Percentiles rank a stretch among this genome's conserved stretches.
phyloP scores from a whole-genome alignment of 1,140 invertebrate genomes.

The Solen grandis region DNA sequence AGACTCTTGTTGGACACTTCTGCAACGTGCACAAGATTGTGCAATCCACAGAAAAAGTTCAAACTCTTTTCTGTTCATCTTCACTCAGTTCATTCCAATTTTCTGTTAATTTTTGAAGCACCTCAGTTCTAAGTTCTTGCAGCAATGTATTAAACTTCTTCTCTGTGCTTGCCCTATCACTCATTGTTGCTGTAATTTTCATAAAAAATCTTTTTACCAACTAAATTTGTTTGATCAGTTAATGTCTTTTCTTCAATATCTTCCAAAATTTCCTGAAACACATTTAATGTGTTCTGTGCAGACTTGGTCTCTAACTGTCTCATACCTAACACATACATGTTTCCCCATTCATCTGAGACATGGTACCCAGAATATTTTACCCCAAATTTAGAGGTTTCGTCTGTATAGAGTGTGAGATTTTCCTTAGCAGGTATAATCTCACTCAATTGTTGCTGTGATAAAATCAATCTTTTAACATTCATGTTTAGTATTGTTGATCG shows the following conservation, averaged over 20 bases:
- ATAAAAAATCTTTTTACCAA: slow-evolving; percentile 29
- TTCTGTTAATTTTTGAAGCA: slow-evolving; percentile 28
- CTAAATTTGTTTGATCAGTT: neutral
- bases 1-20: slow-evolving; percentile 22
- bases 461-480: slow-evolving; percentile 34
- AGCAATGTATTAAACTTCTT: slow-evolving; percentile 40
- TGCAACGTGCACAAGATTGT: slow-evolving; percentile 48
- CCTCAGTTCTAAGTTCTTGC: slow-evolving; percentile 21
- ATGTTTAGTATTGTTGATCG: slow-evolving; percentile 35
- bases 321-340: slow-evolving; percentile 49
- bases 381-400: slow-evolving; percentile 60
- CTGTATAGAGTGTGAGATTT: slow-evolving; percentile 55
- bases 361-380: slow-evolving; percentile 46
- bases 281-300: slow-evolving; percentile 30
- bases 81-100: slow-evolving; percentile 30
- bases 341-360: slow-evolving; percentile 38
- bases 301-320: slow-evolving; percentile 55
- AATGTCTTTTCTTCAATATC: slow-evolving; percentile 35
- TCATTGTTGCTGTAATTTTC: slow-evolving; percentile 55
- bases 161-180: slow-evolving; percentile 54
- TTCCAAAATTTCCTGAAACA: slow-evolving; percentile 29
- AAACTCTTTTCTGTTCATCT: slow-evolving; percentile 22
- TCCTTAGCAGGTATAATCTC: slow-evolving; percentile 37
- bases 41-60: slow-evolving; percentile 51
- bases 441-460: slow-evolving; percentile 28